Evolutionary conservation across 2,113 vertebrate species (phyloP).

Genomic region (Clinocottus analis): DNA sequence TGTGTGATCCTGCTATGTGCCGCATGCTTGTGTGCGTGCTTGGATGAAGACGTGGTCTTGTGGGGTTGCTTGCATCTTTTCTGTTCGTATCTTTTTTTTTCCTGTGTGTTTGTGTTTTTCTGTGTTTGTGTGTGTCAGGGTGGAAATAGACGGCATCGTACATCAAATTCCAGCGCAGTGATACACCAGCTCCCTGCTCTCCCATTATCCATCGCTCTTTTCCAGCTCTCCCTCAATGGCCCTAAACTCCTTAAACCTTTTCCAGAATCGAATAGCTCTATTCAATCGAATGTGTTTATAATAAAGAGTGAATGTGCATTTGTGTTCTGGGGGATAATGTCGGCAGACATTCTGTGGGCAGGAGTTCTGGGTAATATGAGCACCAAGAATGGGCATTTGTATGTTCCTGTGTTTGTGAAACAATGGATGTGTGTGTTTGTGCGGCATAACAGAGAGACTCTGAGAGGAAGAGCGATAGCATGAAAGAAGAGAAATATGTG

Average conservation of each 20-base stretch:
- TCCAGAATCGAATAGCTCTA: constrained; percentile 13
- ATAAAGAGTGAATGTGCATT: constrained; percentile 1
- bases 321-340: background rate
- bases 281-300: constrained; percentile 8
- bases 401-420: constrained; percentile 28
- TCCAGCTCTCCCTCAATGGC: constrained; percentile 30
- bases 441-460: background rate
- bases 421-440: constrained; percentile 12
- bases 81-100: constrained; percentile 3
- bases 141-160: constrained; percentile 14
- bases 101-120: background rate
- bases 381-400: constrained; percentile 28
- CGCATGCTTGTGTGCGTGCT: no score
- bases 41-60: background rate
- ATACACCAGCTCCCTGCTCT: constrained; percentile 31
- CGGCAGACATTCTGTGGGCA: constrained; percentile 11
- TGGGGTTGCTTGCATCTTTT: background rate
- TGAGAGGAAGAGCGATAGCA: background rate
- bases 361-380: constrained; percentile 2
- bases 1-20: background rate
- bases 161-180: constrained; percentile 47
- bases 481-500: background rate
- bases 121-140: background rate
- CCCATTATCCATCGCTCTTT: constrained; percentile 41
- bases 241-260: constrained; percentile 27